These are phyloP conservation scores for Chymomyza costata DNA, from an alignment of 1,140 invertebrate genomes.

Conservation along the genomic window DNA sequence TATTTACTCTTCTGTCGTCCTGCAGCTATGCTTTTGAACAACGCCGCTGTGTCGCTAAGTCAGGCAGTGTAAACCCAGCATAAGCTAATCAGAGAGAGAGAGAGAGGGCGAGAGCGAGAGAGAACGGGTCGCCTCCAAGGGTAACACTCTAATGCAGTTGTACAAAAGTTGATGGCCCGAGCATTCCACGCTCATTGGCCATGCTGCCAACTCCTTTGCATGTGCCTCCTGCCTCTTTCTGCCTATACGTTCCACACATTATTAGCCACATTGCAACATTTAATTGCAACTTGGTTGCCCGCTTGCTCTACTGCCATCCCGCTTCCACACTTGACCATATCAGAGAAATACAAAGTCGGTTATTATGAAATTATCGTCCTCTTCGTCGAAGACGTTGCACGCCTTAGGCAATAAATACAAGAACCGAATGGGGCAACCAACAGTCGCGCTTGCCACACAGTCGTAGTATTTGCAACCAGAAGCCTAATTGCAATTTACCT, in stretches of 20 bases:
- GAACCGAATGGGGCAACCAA: constrained; percentile 55
- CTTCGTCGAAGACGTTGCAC: constrained; percentile 49
- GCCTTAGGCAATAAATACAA: constrained; percentile 64
- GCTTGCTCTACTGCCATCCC: constrained; percentile 12
- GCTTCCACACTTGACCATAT: background rate
- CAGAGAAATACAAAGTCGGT: constrained; percentile 33
- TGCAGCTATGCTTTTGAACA: too few relatives aligned
- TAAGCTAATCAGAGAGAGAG: too few relatives aligned
- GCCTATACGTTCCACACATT: background rate
- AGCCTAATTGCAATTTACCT: constrained; percentile 73
- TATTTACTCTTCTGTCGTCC: too few relatives aligned
- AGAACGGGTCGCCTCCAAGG: too few relatives aligned
- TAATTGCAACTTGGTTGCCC: constrained; percentile 16
- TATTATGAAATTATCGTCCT: constrained; percentile 69
- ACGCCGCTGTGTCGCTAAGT: too few relatives aligned
- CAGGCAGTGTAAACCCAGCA: too few relatives aligned
- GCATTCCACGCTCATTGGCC: background rate
- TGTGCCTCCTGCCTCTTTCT: constrained; percentile 36
- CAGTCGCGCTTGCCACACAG: constrained; percentile 15
- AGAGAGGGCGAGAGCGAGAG: too few relatives aligned
- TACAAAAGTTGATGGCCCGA: constrained; percentile 37
- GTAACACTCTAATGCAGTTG: constrained; percentile 46
- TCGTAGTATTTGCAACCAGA: constrained; percentile 61
- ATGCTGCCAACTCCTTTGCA: constrained; percentile 56
- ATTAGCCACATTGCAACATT: background rate